Base-by-base conservation (phyloP, 2,797 vertebrate genomes). In the Cirrhinus mrigala region DNA sequence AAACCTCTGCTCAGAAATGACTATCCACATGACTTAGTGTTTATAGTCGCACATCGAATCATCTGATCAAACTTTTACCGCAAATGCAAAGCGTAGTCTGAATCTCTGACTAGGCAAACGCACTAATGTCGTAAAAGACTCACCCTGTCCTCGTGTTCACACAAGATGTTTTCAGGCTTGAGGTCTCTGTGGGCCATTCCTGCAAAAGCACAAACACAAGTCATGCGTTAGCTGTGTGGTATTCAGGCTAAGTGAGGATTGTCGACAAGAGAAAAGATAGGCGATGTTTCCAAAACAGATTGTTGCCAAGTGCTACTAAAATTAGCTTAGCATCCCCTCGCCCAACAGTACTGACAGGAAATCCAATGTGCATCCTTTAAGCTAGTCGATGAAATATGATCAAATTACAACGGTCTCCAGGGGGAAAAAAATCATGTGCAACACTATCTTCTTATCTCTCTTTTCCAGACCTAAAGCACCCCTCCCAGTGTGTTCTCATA, bases 91-190 rank as follows among this genome's bases (percentile, higher is more conserved):
- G 12, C 79, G 40, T 16, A 4, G 73, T 90, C 79, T 86, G 62
- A 86, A 79, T 71, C 83, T 11, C 83, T 4, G 66, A 27, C 60
- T 15, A 40, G 24, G 50, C 40, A 24, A 62, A 24, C n/a, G 54
- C 20, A 1, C 12, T 4, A 9, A 8, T 8, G n/a, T 14, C 3
- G 10, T 48, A 40, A 56, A 27, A 69, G 15, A 91, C 96, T 95
- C 89, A 98, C 98, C 96, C 97, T 97, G 90, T 97, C 95, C 7
- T 94, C 92, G 90, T 96, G 95, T 93, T 99, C 97, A 89, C 98
- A 99, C 88, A 99, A 96, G 90, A 99, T 99, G 91, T 99, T 99
- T 92, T 99, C 98, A 0, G 98, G 97, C 92, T 99, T 99, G 76
- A 99, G 94, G 93, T 99, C 98, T 93, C 98, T 94, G 91, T 99